Evolutionary conservation across 1,140 invertebrate genomes (phyloP), one percentile per base, ranked within the genome.

Genomic region (Portunus trituberculatus): DNA sequence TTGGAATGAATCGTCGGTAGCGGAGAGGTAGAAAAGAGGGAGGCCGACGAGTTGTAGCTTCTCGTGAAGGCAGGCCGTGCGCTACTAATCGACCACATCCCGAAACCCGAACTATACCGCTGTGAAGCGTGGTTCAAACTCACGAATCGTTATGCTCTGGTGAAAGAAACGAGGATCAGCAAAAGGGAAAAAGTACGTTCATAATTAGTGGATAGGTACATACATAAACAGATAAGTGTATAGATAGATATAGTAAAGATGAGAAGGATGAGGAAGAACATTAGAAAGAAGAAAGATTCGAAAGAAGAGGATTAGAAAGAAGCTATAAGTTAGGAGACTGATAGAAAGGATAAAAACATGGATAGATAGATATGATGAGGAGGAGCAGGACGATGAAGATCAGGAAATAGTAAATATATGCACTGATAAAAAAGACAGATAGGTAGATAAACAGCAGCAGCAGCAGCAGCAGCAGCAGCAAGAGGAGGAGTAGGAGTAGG

Each of bases 1-100:
- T 96, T 98, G 98, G 97, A 99, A 98, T 0, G 98, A 98, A 97
- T 99, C 98, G 97, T 99, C 98, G 1, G 98, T 98, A 32, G 98
- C 98, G 97, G 98, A 98, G 4, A 99, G 97, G 96, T 98, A 98
- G 20, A 99, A 97, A 93, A 98, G 97, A 83, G 98, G 98, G 88
- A 98, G 97, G 91, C 97, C 97, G 83, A 99, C 98, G 25, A 97
- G 97, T 95, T 98, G 97, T 94, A 98, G 97, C 97, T 98, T 98
- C 96, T 98, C 97, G 95, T 98, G 98, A 84, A 98, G 97, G 76
- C 98, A 98, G 4, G 98, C 98, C 89, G 98, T 97, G 59, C 97
- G 97, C 97, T 99, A 99, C 97, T 99, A 99, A 48, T 98, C 98
- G 28, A 98, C 98, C 67, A 98, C 98, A 96, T 98, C 97, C 94